phyloP scores from a whole-genome alignment of 2,797 vertebrate genomes.

The Merluccius polli region DNA sequence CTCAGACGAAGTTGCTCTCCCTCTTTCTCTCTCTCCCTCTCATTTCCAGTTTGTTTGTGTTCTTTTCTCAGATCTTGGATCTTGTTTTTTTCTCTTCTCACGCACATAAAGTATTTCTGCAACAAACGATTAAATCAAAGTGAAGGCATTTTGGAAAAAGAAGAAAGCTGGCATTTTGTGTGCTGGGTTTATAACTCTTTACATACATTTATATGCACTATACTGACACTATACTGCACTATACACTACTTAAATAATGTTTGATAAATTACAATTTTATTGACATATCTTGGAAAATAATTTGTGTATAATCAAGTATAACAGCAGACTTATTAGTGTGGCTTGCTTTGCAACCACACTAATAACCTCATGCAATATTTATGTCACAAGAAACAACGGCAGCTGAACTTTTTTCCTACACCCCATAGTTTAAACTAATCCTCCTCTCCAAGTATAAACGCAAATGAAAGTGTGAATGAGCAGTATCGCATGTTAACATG shows the following conservation, averaged over 20 bases:
- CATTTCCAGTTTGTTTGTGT: slow-evolving; percentile 19
- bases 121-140: neutral
- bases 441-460: too few relatives aligned
- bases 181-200: neutral
- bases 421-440: neutral
- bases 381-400: too few relatives aligned
- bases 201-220: neutral
- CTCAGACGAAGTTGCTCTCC: neutral
- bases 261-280: too few relatives aligned
- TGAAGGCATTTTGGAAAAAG: neutral
- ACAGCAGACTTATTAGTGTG: neutral
- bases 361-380: neutral
- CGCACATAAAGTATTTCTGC: neutral
- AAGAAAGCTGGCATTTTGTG: neutral
- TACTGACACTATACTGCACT: too few relatives aligned
- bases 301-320: neutral
- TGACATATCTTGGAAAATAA: too few relatives aligned
- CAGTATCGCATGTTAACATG: too few relatives aligned
- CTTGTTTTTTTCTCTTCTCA: neutral
- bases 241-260: too few relatives aligned
- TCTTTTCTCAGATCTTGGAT: neutral
- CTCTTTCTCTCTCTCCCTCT: slow-evolving; percentile 20
- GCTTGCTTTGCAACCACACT: too few relatives aligned
- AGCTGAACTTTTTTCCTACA: neutral
- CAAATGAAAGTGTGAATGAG: too few relatives aligned